Conservation (phyloP, 2,113 vertebrate species). For the Neopipo cinnamomea region DNA sequence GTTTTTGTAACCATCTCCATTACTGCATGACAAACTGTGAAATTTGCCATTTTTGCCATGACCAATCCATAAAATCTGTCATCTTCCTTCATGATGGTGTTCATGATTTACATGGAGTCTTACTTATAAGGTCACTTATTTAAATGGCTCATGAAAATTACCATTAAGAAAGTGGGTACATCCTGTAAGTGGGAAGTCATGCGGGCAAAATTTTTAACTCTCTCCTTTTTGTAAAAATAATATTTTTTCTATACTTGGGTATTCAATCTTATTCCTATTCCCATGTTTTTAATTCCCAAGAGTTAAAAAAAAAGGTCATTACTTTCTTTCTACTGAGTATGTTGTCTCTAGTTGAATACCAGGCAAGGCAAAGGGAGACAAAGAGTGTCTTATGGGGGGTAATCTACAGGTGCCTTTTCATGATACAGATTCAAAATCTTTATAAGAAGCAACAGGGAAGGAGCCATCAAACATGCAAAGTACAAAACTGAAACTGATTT, state of each 20-base stretch:
- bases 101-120: neutral
- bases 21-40: slow-evolving; percentile 37
- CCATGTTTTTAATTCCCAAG: neutral
- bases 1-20: slow-evolving; percentile 17
- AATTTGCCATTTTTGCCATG: slow-evolving; percentile 50
- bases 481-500: neutral
- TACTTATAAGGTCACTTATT: neutral
- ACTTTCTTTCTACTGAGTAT: neutral
- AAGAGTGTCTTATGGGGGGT: neutral
- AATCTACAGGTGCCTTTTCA: neutral
- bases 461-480: neutral
- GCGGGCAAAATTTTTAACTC: neutral
- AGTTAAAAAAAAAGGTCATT: neutral
- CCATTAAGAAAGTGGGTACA: neutral
- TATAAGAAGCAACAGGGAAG: neutral
- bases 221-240: neutral
- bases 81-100: neutral
- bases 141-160: slow-evolving; percentile 2
- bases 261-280: neutral
- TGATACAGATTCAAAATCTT: neutral
- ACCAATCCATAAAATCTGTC: slow-evolving; percentile 34
- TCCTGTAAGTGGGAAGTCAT: neutral
- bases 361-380: neutral
- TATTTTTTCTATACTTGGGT: neutral
- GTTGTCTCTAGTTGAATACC: neutral